These are phyloP conservation scores for Diprion similis DNA, from an alignment of 1,140 invertebrate species.

Conservation along the genomic window DNA sequence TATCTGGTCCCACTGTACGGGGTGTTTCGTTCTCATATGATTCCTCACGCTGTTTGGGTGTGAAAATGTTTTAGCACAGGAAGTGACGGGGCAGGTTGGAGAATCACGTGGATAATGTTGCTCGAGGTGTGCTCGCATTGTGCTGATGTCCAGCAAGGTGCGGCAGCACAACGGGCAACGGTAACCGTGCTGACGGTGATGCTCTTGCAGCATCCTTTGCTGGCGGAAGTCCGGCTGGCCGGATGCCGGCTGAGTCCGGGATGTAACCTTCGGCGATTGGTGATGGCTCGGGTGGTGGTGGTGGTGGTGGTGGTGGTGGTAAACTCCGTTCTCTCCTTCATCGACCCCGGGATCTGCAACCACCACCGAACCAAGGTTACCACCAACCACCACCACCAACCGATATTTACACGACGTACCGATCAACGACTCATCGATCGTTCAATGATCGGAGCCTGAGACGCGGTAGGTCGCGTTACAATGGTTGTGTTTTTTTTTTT, in stretches of 20 bases:
- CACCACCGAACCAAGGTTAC: constrained; percentile 63
- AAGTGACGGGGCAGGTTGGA: constrained; percentile 76
- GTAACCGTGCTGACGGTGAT: constrained; percentile 50
- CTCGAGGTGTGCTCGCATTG: constrained; percentile 76
- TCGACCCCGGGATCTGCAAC: constrained; percentile 60
- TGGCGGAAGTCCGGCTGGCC: constrained; percentile 46
- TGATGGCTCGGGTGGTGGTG: constrained; percentile 61
- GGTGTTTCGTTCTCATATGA: constrained; percentile 83
- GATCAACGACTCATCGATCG: no score
- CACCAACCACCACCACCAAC: constrained; percentile 55
- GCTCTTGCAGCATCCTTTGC: constrained; percentile 48
- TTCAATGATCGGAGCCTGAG: no score
- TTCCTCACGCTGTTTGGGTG: constrained; percentile 85
- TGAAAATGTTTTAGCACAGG: constrained; percentile 76
- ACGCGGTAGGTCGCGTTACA: no score
- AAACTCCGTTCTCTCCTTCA: constrained; percentile 54
- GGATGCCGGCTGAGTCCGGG: no score
- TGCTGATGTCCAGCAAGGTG: constrained; percentile 68
- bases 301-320: constrained; percentile 56
- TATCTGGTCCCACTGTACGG: constrained; percentile 79
- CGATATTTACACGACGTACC: not conserved
- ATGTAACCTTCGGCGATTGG: constrained; percentile 49
- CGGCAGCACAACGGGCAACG: constrained; percentile 75
- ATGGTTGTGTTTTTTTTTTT: no score
- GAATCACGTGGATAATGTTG: constrained; percentile 83